Percentiles rank a stretch among this genome's conserved stretches.
phyloP scores from a whole-genome alignment of 2,797 vertebrate species.

The Lacerta agilis region DNA sequence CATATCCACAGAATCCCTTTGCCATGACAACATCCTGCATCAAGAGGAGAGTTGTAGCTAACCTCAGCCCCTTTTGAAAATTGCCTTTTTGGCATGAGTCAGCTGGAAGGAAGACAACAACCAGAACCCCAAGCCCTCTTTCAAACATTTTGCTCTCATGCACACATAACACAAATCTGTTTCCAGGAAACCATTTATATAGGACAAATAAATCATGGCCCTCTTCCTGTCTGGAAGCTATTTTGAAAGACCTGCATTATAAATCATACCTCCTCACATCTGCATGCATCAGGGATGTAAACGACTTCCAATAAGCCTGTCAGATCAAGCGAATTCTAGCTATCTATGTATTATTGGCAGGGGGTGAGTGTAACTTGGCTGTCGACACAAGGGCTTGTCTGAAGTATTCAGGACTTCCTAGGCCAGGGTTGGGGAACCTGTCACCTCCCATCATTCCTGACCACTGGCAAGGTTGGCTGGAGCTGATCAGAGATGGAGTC shows the following conservation, averaged over 20 bases:
- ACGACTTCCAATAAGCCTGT: slow-evolving; percentile 21
- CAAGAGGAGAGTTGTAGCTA: background rate
- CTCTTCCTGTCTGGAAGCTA: slow-evolving; percentile 58
- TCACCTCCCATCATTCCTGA: background rate
- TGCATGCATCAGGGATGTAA: slow-evolving; percentile 36
- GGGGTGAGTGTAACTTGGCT: slow-evolving; percentile 30
- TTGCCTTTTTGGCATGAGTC: slow-evolving; percentile 15
- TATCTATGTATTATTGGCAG: slow-evolving; percentile 13
- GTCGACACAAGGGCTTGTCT: slow-evolving; percentile 49
- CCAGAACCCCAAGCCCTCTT: background rate
- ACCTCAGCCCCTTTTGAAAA: slow-evolving; percentile 13
- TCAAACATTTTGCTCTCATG: slow-evolving; percentile 17
- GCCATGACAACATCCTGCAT: background rate
- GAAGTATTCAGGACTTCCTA: slow-evolving; percentile 23
- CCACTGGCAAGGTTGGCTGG: background rate
- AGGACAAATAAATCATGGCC: slow-evolving; percentile 12
- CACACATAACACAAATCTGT: background rate
- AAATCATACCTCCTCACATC: slow-evolving; percentile 2
- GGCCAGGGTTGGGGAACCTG: background rate
- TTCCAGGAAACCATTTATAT: slow-evolving; percentile 30
- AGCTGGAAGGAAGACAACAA: background rate
- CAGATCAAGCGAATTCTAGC: slow-evolving; percentile 30
- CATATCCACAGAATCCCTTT: background rate
- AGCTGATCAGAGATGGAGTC: background rate
- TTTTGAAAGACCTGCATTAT: slow-evolving; percentile 30